Evolutionary conservation across 2,797 vertebrate species (phyloP).

Genomic region (Alcedo atthis): DNA sequence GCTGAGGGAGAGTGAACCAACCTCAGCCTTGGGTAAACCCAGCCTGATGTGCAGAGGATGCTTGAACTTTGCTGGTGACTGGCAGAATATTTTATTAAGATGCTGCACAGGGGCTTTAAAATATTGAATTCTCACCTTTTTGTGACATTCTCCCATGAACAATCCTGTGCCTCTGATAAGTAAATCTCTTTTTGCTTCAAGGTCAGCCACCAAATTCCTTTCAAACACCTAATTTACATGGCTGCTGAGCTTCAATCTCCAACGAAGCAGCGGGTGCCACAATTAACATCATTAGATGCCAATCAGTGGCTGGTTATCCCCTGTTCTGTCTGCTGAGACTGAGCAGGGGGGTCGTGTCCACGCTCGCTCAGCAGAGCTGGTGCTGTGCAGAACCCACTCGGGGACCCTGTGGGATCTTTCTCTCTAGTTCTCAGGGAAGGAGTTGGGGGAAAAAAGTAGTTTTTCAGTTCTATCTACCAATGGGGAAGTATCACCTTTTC

Average conservation of each 20-base stretch:
- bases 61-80: not conserved
- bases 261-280: rapidly evolving
- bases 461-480: not conserved
- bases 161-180: not conserved
- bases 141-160: not conserved
- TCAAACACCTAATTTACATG: not conserved
- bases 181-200: not conserved
- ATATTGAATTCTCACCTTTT: not conserved
- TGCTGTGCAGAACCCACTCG: not conserved
- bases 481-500: not conserved
- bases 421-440: not conserved
- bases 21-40: not conserved
- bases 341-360: rapidly evolving
- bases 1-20: not conserved
- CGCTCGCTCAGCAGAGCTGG: not conserved
- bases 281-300: not conserved
- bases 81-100: not conserved
- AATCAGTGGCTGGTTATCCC: not conserved
- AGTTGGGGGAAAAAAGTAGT: not conserved
- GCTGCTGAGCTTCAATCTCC: not conserved
- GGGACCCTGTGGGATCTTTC: not conserved
- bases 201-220: not conserved
- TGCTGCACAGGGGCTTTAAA: not conserved
- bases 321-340: not conserved
- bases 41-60: not conserved